Evolutionary conservation across 2,797 vertebrate genomes (phyloP).

Genomic region (Cephalopachus bancanus): DNA sequence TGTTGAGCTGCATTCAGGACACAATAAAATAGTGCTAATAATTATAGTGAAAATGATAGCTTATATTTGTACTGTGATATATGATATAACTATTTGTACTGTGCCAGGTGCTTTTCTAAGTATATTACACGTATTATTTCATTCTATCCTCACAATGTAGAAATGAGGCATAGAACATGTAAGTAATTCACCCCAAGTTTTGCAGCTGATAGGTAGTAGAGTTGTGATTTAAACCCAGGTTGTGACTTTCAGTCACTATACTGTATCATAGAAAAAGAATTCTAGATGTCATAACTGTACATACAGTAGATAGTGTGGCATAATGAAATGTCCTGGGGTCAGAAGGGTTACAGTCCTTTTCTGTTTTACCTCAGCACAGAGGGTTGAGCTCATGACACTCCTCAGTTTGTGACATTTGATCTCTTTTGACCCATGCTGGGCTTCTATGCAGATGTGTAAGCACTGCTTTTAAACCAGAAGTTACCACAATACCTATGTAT

Average conservation of each 20-base stretch:
- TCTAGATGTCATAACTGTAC: neutral
- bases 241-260: neutral
- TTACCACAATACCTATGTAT: neutral
- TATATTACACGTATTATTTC: neutral
- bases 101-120: neutral
- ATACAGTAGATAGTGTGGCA: neutral
- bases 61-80: no score
- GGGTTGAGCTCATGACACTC: neutral
- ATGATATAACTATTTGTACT: neutral
- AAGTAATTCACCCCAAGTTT: neutral
- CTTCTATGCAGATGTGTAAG: neutral
- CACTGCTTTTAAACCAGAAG: neutral
- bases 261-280: neutral
- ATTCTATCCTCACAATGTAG: neutral
- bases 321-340: neutral
- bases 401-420: neutral
- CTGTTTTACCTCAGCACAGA: neutral
- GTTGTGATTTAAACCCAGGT: neutral
- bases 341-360: neutral
- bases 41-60: neutral
- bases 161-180: neutral
- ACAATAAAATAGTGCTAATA: neutral
- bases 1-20: neutral
- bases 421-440: neutral
- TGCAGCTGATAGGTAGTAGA: neutral